Percentiles rank a stretch among this genome's conserved stretches.
These are phyloP conservation scores for Rhabditoides inermis DNA, from an alignment of 2,888 invertebrate species.

Conservation along the genomic window DNA sequence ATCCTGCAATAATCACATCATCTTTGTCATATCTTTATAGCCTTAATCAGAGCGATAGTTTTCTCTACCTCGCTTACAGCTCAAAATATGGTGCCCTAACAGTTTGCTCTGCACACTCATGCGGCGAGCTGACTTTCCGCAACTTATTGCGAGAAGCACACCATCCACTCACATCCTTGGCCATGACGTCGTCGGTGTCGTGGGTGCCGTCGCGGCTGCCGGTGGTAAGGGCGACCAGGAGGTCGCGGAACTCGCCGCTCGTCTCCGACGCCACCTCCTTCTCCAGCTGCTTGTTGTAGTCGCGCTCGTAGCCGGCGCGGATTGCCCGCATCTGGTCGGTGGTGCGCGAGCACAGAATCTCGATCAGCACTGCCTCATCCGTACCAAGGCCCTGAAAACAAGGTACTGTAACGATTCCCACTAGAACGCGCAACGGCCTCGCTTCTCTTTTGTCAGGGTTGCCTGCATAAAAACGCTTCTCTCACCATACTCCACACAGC, in stretches of 20 bases:
- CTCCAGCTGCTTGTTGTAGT: conserved; percentile 26
- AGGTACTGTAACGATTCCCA: too few relatives aligned
- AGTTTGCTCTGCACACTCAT: too few relatives aligned
- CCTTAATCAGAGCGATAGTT: too few relatives aligned
- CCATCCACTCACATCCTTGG: conserved; percentile 19
- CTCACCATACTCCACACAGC: too few relatives aligned
- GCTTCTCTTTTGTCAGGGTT: too few relatives aligned
- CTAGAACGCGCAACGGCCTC: too few relatives aligned
- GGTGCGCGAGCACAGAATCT: conserved; percentile 75
- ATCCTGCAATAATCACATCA: conserved; percentile 17
- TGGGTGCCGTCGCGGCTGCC: conserved; percentile 39
- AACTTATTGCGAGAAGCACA: too few relatives aligned
- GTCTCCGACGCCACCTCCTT: conserved; percentile 65
- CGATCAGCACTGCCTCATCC: conserved; percentile 73
- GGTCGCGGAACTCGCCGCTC: conserved; percentile 72
- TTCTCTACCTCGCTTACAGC: too few relatives aligned
- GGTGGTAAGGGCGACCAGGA: conserved; percentile 40
- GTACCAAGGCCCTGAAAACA: conserved; percentile 66
- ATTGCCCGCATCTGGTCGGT: conserved; percentile 31
- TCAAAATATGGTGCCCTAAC: too few relatives aligned
- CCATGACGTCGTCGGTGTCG: conserved; percentile 21
- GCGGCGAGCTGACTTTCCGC: too few relatives aligned
- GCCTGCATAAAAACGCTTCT: too few relatives aligned
- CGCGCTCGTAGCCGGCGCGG: conserved; percentile 26
- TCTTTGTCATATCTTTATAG: not conserved